Evolutionary conservation across 1,140 invertebrate genomes (phyloP), one percentile per base, ranked within the genome.

Genomic region (Drosophila bipectinata): DNA sequence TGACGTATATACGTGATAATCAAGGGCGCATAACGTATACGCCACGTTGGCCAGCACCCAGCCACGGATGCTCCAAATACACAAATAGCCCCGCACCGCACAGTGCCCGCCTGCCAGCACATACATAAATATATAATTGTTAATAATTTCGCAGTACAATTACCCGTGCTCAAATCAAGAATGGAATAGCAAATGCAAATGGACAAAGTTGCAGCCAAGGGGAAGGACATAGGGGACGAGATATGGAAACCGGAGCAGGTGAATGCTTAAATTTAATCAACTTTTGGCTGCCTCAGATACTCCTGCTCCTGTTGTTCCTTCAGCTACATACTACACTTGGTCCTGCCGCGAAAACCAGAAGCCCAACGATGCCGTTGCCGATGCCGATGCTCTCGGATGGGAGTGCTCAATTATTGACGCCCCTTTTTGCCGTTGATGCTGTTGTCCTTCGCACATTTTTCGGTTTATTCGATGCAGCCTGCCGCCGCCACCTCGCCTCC

Each of bases 351-450:
- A 24, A 47, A 47, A 47, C 44, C 44, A 10, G 5, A 44, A 6
- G 12, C 34, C 34, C 9, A n/a, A 21, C 21, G 21, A 21, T 21
- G 26, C 26, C 34, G 34, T 18, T 44, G n/a, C n/a, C 44, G 15
- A 45, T 45, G 14, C 41, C 64, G 54, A 61, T 61, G 67, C 66
- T 72, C 64, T 67, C 68, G 67, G 51, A 39, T 53, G 62, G 79
- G 48, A 63, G 75, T 83, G 66, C 82, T 87, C 83, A 87, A 87
- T 87, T 82, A 87, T 87, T 87, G 83, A 87, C 82, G 82, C 78
- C 79, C 48, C 64, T 67, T 71, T 79, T 62, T 57, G 68, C 63
- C 34, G 34, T 37, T 37, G 12, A 37, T 53, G 69, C 49, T 54
- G 52, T 57, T 56, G 73, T 58, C 82, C 78, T 88, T 88, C 82